These are phyloP conservation scores for Suricata suricatta DNA, from an alignment of 2,113 vertebrate species.

Conservation along the genomic window DNA sequence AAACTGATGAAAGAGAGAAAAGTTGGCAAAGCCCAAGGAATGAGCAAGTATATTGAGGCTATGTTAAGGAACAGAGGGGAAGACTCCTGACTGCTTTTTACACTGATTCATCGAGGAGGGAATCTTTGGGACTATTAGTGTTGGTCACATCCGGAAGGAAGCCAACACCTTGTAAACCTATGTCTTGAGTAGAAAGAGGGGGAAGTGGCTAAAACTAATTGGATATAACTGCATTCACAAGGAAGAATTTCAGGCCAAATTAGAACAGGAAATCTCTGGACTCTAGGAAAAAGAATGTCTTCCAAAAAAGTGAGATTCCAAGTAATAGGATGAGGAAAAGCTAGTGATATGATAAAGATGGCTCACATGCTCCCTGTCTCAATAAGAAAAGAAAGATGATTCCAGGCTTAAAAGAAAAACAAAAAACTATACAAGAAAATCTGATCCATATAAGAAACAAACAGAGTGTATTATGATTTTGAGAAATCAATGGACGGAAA, in stretches of 20 bases:
- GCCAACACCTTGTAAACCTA: background rate
- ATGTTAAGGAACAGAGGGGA: background rate
- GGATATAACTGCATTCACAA: background rate
- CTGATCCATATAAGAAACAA: background rate
- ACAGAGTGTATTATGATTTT: background rate
- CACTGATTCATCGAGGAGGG: background rate
- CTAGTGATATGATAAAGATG: background rate
- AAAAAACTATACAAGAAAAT: background rate
- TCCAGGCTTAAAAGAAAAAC: background rate
- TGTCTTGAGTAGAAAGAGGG: background rate
- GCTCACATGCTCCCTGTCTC: background rate
- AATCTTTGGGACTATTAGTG: background rate
- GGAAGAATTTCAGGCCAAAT: background rate
- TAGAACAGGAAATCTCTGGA: conserved; percentile 4
- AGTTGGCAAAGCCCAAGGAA: background rate
- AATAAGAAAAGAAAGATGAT: background rate
- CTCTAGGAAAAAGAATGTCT: background rate
- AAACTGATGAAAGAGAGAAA: background rate
- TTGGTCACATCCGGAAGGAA: background rate
- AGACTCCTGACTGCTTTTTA: background rate
- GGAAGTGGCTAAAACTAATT: background rate
- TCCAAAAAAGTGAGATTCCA: background rate
- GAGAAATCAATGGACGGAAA: background rate
- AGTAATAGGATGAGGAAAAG: background rate
- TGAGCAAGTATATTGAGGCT: background rate